Evolutionary conservation across 2,888 invertebrate genomes (phyloP).

Genomic region (Ophion slaviceki): DNA sequence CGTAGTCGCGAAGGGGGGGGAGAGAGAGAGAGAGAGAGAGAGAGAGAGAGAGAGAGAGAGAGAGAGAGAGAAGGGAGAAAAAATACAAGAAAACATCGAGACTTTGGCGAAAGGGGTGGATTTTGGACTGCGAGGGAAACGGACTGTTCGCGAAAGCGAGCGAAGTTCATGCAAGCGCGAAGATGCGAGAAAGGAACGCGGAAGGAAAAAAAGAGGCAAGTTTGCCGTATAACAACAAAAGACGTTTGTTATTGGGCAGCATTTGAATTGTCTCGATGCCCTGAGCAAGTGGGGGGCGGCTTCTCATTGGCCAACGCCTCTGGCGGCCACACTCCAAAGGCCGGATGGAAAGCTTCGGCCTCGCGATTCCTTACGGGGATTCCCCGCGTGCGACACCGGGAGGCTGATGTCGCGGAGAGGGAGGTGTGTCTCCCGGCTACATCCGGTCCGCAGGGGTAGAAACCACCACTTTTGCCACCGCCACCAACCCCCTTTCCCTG

Average conservation of each 20-base stretch:
- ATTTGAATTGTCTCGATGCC: constrained; percentile 82
- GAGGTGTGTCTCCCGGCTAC: constrained; percentile 53
- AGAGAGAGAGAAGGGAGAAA: constrained; percentile 49
- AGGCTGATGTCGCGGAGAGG: constrained; percentile 67
- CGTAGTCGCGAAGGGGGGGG: constrained; percentile 40
- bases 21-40: constrained; percentile 36
- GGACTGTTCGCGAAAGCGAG: constrained; percentile 29
- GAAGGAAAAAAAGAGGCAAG: constrained; percentile 72
- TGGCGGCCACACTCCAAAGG: constrained; percentile 63
- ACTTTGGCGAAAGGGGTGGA: constrained; percentile 55
- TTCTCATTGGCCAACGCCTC: constrained; percentile 80
- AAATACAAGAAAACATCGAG: constrained; percentile 47
- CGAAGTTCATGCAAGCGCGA: constrained; percentile 34
- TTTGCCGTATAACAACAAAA: constrained; percentile 82
- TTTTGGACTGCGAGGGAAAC: constrained; percentile 37
- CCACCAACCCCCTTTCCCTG: constrained; percentile 36
- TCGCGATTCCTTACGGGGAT: constrained; percentile 76
- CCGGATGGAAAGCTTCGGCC: constrained; percentile 69
- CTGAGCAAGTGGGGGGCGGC: constrained; percentile 70
- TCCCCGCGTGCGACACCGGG: constrained; percentile 19
- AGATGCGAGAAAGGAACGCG: constrained; percentile 26
- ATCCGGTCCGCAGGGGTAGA: constrained; percentile 54
- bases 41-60: constrained; percentile 38
- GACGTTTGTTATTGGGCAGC: constrained; percentile 83
- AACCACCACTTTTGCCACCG: constrained; percentile 64